Conservation (phyloP, 92 coral and sea anemone species). For the Micromussa lordhowensis region DNA sequence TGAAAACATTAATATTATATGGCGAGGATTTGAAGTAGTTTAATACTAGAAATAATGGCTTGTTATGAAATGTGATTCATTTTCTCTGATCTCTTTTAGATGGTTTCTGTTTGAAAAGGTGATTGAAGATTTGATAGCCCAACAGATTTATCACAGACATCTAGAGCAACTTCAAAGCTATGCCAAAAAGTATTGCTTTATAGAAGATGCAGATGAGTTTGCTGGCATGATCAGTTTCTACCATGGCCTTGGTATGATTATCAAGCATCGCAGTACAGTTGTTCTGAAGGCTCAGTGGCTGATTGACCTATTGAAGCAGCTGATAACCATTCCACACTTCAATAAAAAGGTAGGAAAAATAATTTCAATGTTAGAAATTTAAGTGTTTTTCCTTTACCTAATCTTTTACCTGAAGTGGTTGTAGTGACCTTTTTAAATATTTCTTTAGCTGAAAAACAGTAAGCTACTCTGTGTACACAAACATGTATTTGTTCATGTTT, state of each 20-base stretch:
- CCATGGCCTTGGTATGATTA: background rate
- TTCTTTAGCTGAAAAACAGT: no score
- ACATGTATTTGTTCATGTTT: no score
- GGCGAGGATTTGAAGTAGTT: no score
- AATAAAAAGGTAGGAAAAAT: background rate
- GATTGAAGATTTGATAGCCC: background rate
- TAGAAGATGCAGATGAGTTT: background rate
- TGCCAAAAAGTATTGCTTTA: background rate
- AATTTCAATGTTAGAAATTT: no score
- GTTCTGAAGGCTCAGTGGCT: conserved; percentile 4
- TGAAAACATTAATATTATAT: no score
- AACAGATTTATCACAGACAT: background rate
- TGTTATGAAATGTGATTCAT: background rate
- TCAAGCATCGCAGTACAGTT: background rate
- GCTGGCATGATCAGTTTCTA: background rate
- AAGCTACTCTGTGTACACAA: no score
- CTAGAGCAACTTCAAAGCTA: background rate
- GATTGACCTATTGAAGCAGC: conserved; percentile 3
- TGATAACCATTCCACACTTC: conserved; percentile 2
- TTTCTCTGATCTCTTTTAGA: background rate
- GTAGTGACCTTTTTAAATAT: no score
- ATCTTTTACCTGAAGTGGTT: no score
- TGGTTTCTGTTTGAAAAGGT: conserved; percentile 12
- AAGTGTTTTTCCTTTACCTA: no score
- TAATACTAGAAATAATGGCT: no score